Conservation (phyloP, 2,888 invertebrate species). For the Machimus rusticus region DNA sequence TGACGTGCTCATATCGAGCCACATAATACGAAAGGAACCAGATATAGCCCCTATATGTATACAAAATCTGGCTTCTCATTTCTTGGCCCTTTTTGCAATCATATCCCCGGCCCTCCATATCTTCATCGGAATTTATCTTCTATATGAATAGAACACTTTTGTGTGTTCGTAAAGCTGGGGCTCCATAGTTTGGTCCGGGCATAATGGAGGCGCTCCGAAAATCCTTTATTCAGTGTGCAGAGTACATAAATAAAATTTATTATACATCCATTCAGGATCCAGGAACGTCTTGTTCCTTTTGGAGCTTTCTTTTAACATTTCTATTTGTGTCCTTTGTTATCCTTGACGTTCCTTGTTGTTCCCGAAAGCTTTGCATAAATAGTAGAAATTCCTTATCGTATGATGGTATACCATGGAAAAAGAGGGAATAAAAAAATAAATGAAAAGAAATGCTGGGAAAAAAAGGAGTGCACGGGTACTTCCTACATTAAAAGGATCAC, state of each 20-base stretch:
- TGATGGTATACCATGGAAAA: slow-evolving; percentile 25
- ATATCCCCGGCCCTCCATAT: background rate
- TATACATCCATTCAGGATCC: slow-evolving; percentile 20
- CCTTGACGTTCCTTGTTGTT: slow-evolving; percentile 41
- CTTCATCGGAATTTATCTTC: background rate
- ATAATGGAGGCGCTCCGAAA: slow-evolving; percentile 28
- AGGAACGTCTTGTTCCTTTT: slow-evolving; percentile 30
- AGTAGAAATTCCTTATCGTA: slow-evolving; percentile 38
- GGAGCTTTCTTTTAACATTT: slow-evolving; percentile 41
- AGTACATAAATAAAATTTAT: slow-evolving; percentile 39
- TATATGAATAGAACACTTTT: slow-evolving; percentile 5
- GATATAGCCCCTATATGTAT: slow-evolving; percentile 1
- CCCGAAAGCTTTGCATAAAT: slow-evolving; percentile 47
- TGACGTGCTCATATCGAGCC: slow-evolving; percentile 9
- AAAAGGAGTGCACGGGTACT: slow-evolving; percentile 25
- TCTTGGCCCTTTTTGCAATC: slow-evolving; percentile 16
- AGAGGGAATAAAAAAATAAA: background rate
- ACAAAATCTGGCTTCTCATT: background rate
- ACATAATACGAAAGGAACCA: slow-evolving; percentile 13
- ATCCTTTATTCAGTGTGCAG: slow-evolving; percentile 39
- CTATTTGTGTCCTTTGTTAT: slow-evolving; percentile 43
- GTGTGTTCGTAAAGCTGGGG: background rate
- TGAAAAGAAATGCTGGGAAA: background rate
- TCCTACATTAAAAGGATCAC: slow-evolving; percentile 39
- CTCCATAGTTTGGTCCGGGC: background rate